Conservation (phyloP, 2,113 vertebrate species). For the Petroica traversi region DNA sequence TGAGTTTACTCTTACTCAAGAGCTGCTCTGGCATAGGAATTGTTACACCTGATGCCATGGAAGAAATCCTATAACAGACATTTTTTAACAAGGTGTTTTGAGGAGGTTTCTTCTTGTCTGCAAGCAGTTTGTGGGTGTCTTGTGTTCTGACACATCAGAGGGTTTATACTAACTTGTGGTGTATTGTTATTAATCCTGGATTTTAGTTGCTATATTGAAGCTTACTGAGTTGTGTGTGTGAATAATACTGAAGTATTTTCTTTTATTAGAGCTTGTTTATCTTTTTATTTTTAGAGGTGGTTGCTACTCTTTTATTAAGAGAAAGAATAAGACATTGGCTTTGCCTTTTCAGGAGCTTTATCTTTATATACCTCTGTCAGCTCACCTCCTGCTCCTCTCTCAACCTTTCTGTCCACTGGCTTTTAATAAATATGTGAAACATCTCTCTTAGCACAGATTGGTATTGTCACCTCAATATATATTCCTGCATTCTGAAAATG, state of each 20-base stretch:
- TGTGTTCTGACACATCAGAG: neutral
- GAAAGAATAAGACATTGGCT: neutral
- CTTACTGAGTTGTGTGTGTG: neutral
- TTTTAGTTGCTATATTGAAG: neutral
- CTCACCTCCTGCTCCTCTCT: slow-evolving; percentile 37
- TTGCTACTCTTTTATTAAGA: neutral
- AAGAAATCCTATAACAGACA: neutral
- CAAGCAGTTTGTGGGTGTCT: neutral
- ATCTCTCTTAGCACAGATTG: slow-evolving; percentile 46
- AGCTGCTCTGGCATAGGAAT: neutral
- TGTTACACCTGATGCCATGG: neutral
- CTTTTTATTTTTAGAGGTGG: neutral
- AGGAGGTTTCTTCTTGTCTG: neutral
- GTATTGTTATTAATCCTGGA: neutral
- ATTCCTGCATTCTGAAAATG: slow-evolving; percentile 6
- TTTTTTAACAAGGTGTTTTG: neutral
- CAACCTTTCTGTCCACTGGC: slow-evolving; percentile 45
- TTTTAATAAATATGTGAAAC: slow-evolving; percentile 63
- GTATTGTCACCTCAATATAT: slow-evolving; percentile 47
- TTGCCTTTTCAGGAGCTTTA: slow-evolving; percentile 23
- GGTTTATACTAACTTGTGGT: neutral
- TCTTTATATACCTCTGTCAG: slow-evolving; percentile 15
- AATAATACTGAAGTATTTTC: neutral
- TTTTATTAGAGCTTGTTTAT: neutral
- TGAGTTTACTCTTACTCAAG: neutral